Conservation (phyloP, 2,888 invertebrate genomes). For the Andrena bucephala region DNA sequence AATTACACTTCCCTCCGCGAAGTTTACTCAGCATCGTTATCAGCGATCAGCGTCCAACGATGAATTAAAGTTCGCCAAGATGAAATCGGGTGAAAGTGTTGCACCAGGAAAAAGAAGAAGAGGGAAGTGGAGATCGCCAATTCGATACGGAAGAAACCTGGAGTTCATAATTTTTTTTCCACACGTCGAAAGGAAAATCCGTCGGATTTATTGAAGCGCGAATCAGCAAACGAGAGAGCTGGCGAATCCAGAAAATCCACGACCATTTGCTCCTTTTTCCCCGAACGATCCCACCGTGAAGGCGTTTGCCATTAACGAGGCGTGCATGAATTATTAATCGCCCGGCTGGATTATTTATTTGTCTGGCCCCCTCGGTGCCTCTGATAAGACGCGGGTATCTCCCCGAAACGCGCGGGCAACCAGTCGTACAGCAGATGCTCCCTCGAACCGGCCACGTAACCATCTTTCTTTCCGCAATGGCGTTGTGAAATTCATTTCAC, state of each 20-base stretch:
- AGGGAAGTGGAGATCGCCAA: slow-evolving; percentile 43
- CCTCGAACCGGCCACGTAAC: slow-evolving; percentile 37
- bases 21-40: slow-evolving; percentile 13
- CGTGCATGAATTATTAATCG: slow-evolving; percentile 38
- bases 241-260: background rate
- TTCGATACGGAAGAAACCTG: slow-evolving; percentile 22
- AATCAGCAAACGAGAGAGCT: background rate
- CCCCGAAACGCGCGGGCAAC: slow-evolving; percentile 10
- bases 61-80: slow-evolving; percentile 15
- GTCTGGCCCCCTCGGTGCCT: slow-evolving; percentile 2
- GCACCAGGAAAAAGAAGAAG: slow-evolving; percentile 5
- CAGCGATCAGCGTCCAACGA: slow-evolving; percentile 12
- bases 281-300: background rate
- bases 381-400: slow-evolving; percentile 21
- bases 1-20: background rate
- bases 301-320: background rate
- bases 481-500: slow-evolving; percentile 58
- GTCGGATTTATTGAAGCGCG: slow-evolving; percentile 1
- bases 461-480: slow-evolving; percentile 43
- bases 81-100: slow-evolving; percentile 50
- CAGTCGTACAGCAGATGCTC: background rate
- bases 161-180: background rate
- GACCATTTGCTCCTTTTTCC: background rate
- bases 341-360: slow-evolving; percentile 23
- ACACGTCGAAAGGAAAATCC: background rate